Base-by-base conservation (phyloP, 1,140 invertebrate genomes). In the Polypedilum vanderplanki region DNA sequence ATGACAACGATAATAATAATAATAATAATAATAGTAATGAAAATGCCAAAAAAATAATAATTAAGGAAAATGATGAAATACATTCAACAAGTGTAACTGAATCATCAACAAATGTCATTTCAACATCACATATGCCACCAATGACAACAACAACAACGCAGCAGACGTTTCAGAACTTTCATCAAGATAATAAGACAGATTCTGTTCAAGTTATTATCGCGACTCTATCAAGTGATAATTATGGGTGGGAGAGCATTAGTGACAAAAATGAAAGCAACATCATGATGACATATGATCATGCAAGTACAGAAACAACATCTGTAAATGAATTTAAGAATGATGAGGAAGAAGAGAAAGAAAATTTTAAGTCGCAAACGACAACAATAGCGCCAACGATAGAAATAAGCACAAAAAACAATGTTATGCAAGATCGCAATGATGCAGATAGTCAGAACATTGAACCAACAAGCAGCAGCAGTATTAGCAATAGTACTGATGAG, bases 81-180 rank as follows among this genome's bases (percentile, higher is more conserved):
- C 1, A 33, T 33, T 33, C 24, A 33, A 33, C 24, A 33, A 33
- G 24, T 33, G 24, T 33, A 57, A 57, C 46, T 15, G 46, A 57
- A 15, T 12, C n/a, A 12, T n/a, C 46, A 57, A 15, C 12, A 33
- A 33, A 33, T 33, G 24, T 33, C 24, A 33, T 33, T 33, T 3
- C 46, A n/a, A 57, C 46, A 57, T n/a, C 46, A 57, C n/a, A n/a
- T 57, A 57, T 57, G 46, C n/a, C 46, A 57, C n/a, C 46, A 57
- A 57, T 57, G 46, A 4, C 46, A 57, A 4, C 46, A 57, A 57
- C 46, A 57, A 1, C 41, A 57, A 15, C 46, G 1, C 2, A 33
- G 24, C 24, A 33, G 5, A 57, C 46, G 15, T 57, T 57, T 57
- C 46, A 57, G 12, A n/a, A 57, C 46, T 57, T 57, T 57, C 46